These are phyloP conservation scores for Xylocopa sonorina DNA, from an alignment of 1,140 invertebrate genomes.

Conservation along the genomic window DNA sequence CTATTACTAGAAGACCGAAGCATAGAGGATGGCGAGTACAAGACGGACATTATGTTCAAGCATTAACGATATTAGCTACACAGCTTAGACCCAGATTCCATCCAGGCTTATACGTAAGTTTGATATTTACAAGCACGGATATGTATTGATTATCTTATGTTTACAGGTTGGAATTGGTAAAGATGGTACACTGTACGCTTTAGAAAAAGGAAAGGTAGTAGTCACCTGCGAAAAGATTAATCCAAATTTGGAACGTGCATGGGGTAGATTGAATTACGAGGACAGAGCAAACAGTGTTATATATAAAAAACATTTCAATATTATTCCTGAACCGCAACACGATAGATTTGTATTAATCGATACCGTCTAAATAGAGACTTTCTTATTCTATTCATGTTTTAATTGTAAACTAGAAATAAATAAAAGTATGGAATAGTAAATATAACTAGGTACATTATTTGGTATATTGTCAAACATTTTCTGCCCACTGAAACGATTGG, in stretches of 20 bases:
- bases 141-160: constrained; percentile 44
- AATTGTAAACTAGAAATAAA: background rate
- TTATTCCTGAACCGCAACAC: constrained; percentile 89
- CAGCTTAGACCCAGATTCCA: constrained; percentile 88
- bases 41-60: constrained; percentile 85
- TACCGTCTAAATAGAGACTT: constrained; percentile 82
- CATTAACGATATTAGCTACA: constrained; percentile 86
- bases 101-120: constrained; percentile 89
- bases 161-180: constrained; percentile 89
- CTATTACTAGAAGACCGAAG: constrained; percentile 86
- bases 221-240: constrained; percentile 90
- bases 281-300: constrained; percentile 85
- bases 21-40: constrained; percentile 87
- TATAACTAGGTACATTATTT: background rate
- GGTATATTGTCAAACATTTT: constrained; percentile 61
- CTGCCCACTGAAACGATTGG: constrained; percentile 80
- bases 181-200: constrained; percentile 89
- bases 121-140: constrained; percentile 22
- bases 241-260: constrained; percentile 87
- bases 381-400: background rate
- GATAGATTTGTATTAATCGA: constrained; percentile 89
- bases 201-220: constrained; percentile 87
- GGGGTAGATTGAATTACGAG: constrained; percentile 85
- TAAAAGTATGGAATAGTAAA: background rate
- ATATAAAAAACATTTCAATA: constrained; percentile 92